Conservation (phyloP, 2,888 invertebrate species). For the Eupithecia subumbrata region DNA sequence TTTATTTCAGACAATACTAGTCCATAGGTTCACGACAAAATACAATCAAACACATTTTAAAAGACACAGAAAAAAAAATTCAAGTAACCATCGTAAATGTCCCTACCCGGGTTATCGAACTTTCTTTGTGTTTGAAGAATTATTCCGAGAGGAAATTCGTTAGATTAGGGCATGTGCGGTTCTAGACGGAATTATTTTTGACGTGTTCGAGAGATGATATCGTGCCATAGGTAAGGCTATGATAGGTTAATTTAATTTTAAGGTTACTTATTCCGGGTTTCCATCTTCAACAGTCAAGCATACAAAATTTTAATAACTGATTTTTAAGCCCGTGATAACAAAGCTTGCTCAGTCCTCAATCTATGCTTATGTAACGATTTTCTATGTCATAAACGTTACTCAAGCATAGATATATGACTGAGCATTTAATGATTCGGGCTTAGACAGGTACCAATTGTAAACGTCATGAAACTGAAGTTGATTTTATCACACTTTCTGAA, state of each 20-base stretch:
- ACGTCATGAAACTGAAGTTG: neutral
- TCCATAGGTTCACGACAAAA: too few relatives aligned
- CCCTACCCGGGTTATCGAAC: neutral
- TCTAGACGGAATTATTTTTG: constrained; percentile 34
- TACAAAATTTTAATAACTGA: too few relatives aligned
- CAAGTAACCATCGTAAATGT: neutral
- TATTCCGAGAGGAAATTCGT: neutral
- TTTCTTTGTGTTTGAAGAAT: neutral
- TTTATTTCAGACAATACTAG: too few relatives aligned
- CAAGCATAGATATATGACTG: too few relatives aligned
- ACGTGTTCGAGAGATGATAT: constrained; percentile 15
- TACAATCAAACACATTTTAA: too few relatives aligned
- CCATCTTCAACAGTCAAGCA: neutral
- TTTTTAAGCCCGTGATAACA: too few relatives aligned
- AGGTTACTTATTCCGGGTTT: neutral
- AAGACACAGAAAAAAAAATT: too few relatives aligned
- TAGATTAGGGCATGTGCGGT: neutral
- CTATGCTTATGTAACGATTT: too few relatives aligned
- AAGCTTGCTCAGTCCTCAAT: too few relatives aligned
- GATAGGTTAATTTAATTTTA: constrained; percentile 9
- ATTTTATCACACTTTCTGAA: neutral
- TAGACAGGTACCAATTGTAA: too few relatives aligned
- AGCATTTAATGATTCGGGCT: too few relatives aligned
- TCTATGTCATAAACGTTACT: too few relatives aligned
- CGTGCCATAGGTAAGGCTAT: constrained; percentile 28